Evolutionary conservation across 2,888 invertebrate species (phyloP), one percentile per base, ranked within the genome.

Genomic region (Phragmatobia fuliginosa): DNA sequence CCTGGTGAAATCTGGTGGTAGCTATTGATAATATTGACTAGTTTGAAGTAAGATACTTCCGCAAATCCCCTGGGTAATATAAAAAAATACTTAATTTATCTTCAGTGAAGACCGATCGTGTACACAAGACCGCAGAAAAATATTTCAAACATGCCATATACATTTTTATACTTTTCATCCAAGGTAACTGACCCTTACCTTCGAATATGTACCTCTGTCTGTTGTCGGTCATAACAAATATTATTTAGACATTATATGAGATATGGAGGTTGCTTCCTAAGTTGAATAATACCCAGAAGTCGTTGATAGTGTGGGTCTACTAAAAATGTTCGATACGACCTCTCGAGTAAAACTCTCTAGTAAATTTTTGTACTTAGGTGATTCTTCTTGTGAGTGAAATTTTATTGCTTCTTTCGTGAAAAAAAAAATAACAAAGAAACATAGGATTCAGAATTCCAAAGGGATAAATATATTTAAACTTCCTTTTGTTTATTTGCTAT

Each of bases 141-240:
- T 25, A 49, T 49, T 49, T n/a, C n/a, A 49, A 49, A 49, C 25
- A 25, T 25, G 2, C 10, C n/a, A n/a, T 10, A 49, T 2, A 49
- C 21, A 49, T n/a, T 49, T 10, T 49, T 25, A n/a, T 49, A 49
- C 11, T 25, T 49, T 21, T 49, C 49, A n/a, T 2, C 49, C 49
- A 25, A 25, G 8, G n/a, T 25, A 49, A 49, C 10, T 49, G 11
- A 25, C 49, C 49, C 25, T 49, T 49, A 49, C n/a, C n/a, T 10
- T 49, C 49, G 25, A 49, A 49, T 25, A 49, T 49, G n/a, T 25
- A 49, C 8, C n/a, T 3, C 49, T n/a, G 10, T 49, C 49, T 49
- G 49, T 49, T 49, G 49, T 49, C 49, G n/a, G 49, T 49, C 49
- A 49, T 11, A 49, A 49, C n/a, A 49, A n/a, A 49, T 49, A 49